Evolutionary conservation across 2,113 vertebrate species (phyloP), one percentile per base, ranked within the genome.

Genomic region (Sula dactylatra): DNA sequence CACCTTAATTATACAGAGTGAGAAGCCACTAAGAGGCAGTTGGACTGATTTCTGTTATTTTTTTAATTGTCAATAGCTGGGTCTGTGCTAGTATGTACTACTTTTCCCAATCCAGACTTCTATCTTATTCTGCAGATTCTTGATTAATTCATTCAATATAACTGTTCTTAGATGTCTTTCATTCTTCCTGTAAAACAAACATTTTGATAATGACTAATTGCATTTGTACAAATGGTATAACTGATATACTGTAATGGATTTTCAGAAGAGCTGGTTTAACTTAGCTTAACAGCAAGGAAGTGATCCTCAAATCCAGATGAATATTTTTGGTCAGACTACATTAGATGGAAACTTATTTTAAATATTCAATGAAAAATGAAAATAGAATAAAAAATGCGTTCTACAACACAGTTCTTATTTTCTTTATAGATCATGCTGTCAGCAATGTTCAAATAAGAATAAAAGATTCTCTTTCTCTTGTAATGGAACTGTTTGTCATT

Each of bases 381-480:
- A 88, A 83, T 42, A 73, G 13, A 85, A 85, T 82, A 90, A 95
- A 92, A 92, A 94, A 92, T 73, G 40, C 10, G 70, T 94, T 88
- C 13, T 83, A 62, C 25, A 92, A 38, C 16, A 86, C 27, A 42
- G 36, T 83, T 95, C 95, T 92, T 92, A 91, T 84, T 94, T 95
- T 90, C 61, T 89, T 79, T 82, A 93, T 83, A 94, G 64, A 24
- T 93, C 47, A 76, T 7, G 16, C 52, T 96, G 91, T 86, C 91
- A 96, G 24, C n/a, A 79, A 36, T 22, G 61, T 89, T 95, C 86
- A 95, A 95, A 91, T 77, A 90, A 81, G 66, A 93, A 91, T 90
- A 90, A 96, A 96, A 95, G 38, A 87, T 80, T 87, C 27, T 85
- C 70, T 93, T 95, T 0, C 0, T n/a, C n/a, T 93, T 85, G 11